Evolutionary conservation across 2,113 vertebrate genomes (phyloP).

Genomic region (Ochotona curzoniae): DNA sequence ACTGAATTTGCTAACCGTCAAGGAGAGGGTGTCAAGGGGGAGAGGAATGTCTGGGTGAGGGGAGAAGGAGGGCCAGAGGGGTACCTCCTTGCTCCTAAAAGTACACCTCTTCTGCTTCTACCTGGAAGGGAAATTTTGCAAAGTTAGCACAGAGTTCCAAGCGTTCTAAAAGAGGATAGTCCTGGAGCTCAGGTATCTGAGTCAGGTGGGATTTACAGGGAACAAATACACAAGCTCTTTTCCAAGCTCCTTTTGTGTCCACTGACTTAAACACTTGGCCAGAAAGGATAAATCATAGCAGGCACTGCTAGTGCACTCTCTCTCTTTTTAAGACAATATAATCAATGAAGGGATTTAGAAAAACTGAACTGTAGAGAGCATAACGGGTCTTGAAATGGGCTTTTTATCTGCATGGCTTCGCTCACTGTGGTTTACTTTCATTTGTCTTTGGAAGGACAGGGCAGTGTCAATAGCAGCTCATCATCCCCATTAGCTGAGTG

Average conservation of each 20-base stretch:
- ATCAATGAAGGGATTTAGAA: slow-evolving; percentile 77
- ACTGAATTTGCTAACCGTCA: neutral
- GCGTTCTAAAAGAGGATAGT: neutral
- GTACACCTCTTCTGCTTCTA: neutral
- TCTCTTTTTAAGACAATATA: slow-evolving; percentile 64
- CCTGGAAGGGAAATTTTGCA: neutral
- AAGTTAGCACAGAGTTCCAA: neutral
- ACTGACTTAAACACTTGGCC: slow-evolving; percentile 4
- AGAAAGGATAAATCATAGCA: neutral
- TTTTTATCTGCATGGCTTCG: slow-evolving; percentile 71
- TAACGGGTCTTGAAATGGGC: slow-evolving; percentile 56
- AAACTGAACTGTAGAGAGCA: slow-evolving; percentile 47
- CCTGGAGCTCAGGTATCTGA: neutral
- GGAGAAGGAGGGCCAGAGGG: neutral
- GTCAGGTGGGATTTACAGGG: neutral
- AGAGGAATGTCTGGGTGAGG: neutral
- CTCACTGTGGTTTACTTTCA: slow-evolving; percentile 70
- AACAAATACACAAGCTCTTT: neutral
- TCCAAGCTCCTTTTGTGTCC: neutral
- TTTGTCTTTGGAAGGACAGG: slow-evolving; percentile 60
- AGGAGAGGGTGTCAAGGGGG: neutral
- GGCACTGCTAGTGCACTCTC: neutral
- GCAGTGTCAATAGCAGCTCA: slow-evolving; percentile 66
- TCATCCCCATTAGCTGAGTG: slow-evolving; percentile 60
- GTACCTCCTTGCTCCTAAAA: neutral